Base-by-base conservation (phyloP, 2,888 invertebrate species). In the Diarsia brunnea region DNA sequence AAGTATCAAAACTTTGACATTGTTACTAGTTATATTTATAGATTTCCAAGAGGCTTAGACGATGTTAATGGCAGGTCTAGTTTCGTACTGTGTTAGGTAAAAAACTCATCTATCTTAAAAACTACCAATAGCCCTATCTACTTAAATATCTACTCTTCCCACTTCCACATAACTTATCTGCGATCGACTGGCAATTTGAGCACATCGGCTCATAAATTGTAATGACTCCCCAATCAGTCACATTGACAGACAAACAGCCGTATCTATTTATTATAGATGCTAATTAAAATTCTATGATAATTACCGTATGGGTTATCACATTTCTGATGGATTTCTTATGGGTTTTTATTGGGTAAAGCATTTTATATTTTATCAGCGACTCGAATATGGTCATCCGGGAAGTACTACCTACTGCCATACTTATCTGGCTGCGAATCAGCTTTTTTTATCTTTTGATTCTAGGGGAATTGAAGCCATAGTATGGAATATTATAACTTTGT, bases 121-220 rank as follows among this genome's bases (percentile, higher is more conserved):
- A 8, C 7, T 38, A 38, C 19, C 21, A 49, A 58, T 2, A 58
- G 19, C 21, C 76, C 10, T 14, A 4, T 70, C 69, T 78, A 38
- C 11, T 7, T 16, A 10, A 58, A 43, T 73, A 73, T 55, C 2
- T 77, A 71, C 63, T 89, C 82, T 71, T 66, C 7, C 64, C 51
- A 63, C 70, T 49, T 69, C 11, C 65, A 74, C 7, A 63, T 68
- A 71, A 68, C 80, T 92, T 93, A 93, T 93, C 93, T 87, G 63
- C 82, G 85, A 92, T 93, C 93, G 88, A 86, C 81, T 84, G 85
- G 89, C 87, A 91, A 92, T 92, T 93, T 92, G 91, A 85, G 83
- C 78, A 81, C 85, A 90, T 89, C 91, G 87, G 86, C 82, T 87
- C 88, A 93, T 93, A 92, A 93, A 93, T 93, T 91, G 84, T 88